phyloP scores from a whole-genome alignment of 2,113 vertebrate genomes.

The Scopus umbretta region DNA sequence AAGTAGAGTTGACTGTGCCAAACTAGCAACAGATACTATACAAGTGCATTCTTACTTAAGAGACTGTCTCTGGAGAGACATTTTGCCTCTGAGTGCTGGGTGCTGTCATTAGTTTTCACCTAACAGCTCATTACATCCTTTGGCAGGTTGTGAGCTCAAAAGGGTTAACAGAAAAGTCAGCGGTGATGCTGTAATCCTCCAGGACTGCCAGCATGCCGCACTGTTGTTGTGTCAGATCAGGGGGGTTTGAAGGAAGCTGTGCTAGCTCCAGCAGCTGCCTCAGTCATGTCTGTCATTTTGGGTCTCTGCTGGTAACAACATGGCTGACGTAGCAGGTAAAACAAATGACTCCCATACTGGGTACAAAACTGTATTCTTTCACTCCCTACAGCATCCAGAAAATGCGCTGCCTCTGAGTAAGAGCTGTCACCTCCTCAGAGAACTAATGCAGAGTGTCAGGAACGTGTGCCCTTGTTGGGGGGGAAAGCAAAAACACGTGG shows the following conservation, averaged over 20 bases:
- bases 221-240: constrained; percentile 33
- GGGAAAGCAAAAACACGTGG: not conserved
- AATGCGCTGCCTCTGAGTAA: not conserved
- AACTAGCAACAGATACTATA: not conserved
- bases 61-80: not conserved
- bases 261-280: constrained; percentile 29
- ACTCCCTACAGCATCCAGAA: not conserved
- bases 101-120: not conserved
- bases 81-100: not conserved
- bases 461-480: not conserved
- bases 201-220: constrained; percentile 41
- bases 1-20: not conserved
- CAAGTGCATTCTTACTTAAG: not conserved
- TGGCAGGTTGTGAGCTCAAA: not conserved
- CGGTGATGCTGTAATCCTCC: constrained; percentile 41
- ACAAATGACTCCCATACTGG: not conserved
- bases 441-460: not conserved
- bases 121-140: fast-evolving
- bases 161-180: constrained; percentile 30
- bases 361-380: not conserved
- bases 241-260: not conserved
- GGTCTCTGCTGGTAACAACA: constrained; percentile 19
- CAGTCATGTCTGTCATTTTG: constrained; percentile 29
- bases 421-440: not conserved
- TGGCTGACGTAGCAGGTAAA: constrained; percentile 22